phyloP scores from a whole-genome alignment of 2,797 vertebrate genomes.

The Echiichthys vipera region DNA sequence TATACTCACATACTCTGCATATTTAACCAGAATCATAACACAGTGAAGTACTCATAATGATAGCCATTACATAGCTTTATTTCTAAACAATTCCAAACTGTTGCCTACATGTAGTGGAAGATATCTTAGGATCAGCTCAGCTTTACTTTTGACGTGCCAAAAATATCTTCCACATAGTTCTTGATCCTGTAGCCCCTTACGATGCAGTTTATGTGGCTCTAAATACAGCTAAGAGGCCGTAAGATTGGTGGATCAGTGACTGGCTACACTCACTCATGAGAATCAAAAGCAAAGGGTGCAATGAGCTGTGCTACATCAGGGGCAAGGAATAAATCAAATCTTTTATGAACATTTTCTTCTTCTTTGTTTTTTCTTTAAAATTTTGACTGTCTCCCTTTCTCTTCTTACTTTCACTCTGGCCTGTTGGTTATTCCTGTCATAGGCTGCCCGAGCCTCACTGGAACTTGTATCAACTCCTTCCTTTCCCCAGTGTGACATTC shows the following conservation, averaged over 20 bases:
- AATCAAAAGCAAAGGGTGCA: conserved; percentile 60
- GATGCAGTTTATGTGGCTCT: conserved; percentile 32
- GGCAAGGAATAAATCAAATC: conserved; percentile 51
- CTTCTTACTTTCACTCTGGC: conserved; percentile 35
- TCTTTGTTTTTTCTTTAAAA: background rate
- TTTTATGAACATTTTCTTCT: conserved; percentile 19
- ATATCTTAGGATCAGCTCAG: conserved; percentile 25
- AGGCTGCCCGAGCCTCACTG: conserved; percentile 59
- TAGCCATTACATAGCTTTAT: background rate
- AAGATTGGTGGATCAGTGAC: conserved; percentile 40
- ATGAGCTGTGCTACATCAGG: conserved; percentile 56
- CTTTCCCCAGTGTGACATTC: conserved; percentile 71
- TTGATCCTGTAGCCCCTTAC: conserved; percentile 14
- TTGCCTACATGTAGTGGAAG: background rate
- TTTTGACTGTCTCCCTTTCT: background rate
- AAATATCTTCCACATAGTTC: conserved; percentile 29
- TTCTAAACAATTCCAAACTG: conserved; percentile 10
- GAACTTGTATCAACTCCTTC: conserved; percentile 67
- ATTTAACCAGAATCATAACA: background rate
- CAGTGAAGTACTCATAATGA: background rate
- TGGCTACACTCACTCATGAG: conserved; percentile 15
- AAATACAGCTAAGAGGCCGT: conserved; percentile 44
- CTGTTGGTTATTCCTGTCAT: conserved; percentile 71
- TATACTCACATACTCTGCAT: background rate
- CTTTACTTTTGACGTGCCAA: conserved; percentile 3